phyloP scores from a whole-genome alignment of 2,888 invertebrate species.

The Pyrgus malvae region DNA sequence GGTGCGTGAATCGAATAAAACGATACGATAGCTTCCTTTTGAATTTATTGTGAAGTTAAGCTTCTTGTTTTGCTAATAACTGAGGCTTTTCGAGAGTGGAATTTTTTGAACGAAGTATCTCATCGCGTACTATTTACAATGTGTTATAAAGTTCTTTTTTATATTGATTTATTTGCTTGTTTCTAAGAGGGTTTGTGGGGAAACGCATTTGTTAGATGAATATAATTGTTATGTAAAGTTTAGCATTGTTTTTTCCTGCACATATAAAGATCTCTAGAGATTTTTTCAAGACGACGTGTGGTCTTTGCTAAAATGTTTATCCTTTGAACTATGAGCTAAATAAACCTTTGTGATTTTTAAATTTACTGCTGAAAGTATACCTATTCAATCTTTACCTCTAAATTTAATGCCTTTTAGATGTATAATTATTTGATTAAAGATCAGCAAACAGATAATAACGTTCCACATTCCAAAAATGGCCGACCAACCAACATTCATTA shows the following conservation, averaged over 20 bases:
- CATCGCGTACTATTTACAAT: neutral
- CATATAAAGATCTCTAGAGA: too few species aligned
- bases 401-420: too few species aligned
- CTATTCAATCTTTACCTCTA: too few species aligned
- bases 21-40: constrained; percentile 6
- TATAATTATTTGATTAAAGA: neutral
- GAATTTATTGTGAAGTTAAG: constrained; percentile 14
- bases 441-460: neutral
- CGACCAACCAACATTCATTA: constrained; percentile 6
- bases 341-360: too few species aligned
- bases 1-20: constrained; percentile 2
- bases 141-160: neutral
- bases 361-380: too few species aligned
- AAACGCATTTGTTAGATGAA: too few species aligned
- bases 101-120: constrained; percentile 11
- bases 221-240: too few species aligned
- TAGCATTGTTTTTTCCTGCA: too few species aligned
- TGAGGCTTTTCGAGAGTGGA: constrained; percentile 1
- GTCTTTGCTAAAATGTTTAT: too few species aligned
- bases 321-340: too few species aligned
- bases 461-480: neutral
- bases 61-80: constrained; percentile 9
- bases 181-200: too few species aligned
- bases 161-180: constrained; percentile 4
- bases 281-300: too few species aligned